Evolutionary conservation across 2,888 invertebrate species (phyloP), one percentile per base, ranked within the genome.

Genomic region (Vesta saturnalis): DNA sequence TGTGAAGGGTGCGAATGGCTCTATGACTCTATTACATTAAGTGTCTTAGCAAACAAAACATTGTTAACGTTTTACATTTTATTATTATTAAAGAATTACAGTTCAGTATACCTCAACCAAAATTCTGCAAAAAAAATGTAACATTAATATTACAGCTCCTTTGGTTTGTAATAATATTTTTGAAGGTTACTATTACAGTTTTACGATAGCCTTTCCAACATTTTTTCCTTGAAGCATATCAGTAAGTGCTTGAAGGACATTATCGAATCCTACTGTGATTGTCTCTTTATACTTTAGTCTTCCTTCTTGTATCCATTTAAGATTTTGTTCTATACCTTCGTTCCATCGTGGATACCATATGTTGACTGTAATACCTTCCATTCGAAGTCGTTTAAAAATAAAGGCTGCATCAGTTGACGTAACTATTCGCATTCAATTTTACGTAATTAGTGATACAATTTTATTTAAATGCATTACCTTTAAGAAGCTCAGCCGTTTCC

Each of bases 121-220:
- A n/a, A n/a, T n/a, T n/a, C n/a, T n/a, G n/a, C n/a, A n/a, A n/a
- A n/a, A n/a, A n/a, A n/a, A n/a, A n/a, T n/a, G n/a, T n/a, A n/a
- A n/a, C n/a, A n/a, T n/a, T n/a, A n/a, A n/a, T n/a, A n/a, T n/a
- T n/a, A n/a, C n/a, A n/a, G n/a, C n/a, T n/a, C n/a, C n/a, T n/a
- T n/a, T n/a, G n/a, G n/a, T n/a, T n/a, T n/a, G n/a, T n/a, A n/a
- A n/a, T n/a, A n/a, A n/a, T n/a, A n/a, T n/a, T n/a, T 6, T 10
- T 30, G 30, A 30, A 30, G 39, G n/a, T n/a, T n/a, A 39, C 8
- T n/a, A 4, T 67, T 58, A 67, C 18, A 74, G 71, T 85, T 89
- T 88, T 12, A 93, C 89, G 69, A 93, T 81, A 23, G 91, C 90
- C 85, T 93, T 93, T 58, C 93, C 93, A 19, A 85, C 86, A 81